Evolutionary conservation across 2,797 vertebrate genomes (phyloP).

Genomic region (Micropoecilia bifurca): DNA sequence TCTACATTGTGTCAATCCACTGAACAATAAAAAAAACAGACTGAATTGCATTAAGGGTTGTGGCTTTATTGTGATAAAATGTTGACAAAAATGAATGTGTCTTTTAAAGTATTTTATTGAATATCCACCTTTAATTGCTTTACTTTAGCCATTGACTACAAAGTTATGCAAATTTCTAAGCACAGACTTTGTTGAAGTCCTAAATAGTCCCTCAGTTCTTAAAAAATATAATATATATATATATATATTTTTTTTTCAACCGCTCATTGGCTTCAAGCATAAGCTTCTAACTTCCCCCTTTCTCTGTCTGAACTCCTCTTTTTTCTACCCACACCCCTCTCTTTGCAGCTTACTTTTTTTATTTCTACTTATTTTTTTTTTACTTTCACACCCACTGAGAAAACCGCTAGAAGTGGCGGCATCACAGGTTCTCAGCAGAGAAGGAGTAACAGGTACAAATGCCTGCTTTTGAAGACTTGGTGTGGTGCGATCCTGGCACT

Average conservation of each 20-base stretch:
- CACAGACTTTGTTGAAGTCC: not conserved
- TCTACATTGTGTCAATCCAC: not conserved
- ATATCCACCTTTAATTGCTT: not conserved
- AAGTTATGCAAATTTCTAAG: not conserved
- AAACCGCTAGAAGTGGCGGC: constrained; percentile 37
- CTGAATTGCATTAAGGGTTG: not conserved
- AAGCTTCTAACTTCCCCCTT: constrained; percentile 14
- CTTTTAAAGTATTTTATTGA: not conserved
- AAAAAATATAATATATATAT: not conserved
- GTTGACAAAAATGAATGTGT: not conserved
- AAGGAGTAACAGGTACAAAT: constrained; percentile 55
- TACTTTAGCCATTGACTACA: not conserved
- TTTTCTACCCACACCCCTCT: constrained; percentile 23
- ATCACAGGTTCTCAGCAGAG: constrained; percentile 56
- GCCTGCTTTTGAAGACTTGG: constrained; percentile 55
- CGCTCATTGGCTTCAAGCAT: not conserved
- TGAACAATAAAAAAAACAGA: not conserved
- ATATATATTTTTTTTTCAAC: not conserved
- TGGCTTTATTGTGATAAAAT: not conserved
- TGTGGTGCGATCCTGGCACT: constrained; percentile 55
- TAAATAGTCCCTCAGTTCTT: not conserved
- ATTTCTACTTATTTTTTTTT: constrained; percentile 16
- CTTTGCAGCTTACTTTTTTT: constrained; percentile 22
- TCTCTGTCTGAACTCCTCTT: constrained; percentile 24
- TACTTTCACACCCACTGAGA: constrained; percentile 14